Percentiles rank a stretch among this genome's conserved stretches.
phyloP scores from a whole-genome alignment of 2,797 vertebrate species.

The Falco cherrug region DNA sequence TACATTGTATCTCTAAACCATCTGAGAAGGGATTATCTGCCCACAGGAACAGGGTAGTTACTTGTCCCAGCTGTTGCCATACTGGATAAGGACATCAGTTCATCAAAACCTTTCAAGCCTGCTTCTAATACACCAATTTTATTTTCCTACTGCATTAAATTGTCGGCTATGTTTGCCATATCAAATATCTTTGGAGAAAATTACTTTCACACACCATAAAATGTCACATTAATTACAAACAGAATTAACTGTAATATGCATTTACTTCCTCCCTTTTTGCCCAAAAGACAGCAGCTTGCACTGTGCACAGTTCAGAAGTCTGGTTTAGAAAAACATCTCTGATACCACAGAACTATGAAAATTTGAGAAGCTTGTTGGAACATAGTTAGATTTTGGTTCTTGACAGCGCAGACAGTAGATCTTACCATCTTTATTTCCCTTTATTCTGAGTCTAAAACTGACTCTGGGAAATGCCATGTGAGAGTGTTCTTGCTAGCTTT shows the following conservation, averaged over 20 bases:
- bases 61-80: not conserved
- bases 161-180: not conserved
- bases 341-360: not conserved
- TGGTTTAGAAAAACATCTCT: not conserved
- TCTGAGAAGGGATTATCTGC: not conserved
- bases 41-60: not conserved
- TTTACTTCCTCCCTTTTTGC: not conserved
- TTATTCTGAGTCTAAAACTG: not conserved
- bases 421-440: not conserved
- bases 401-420: not conserved
- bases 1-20: not conserved
- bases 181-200: not conserved
- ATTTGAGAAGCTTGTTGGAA: not conserved
- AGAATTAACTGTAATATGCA: not conserved
- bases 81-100: not conserved
- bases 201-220: conserved; percentile 16
- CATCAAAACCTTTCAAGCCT: not conserved
- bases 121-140: not conserved
- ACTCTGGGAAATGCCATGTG: not conserved
- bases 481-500: not conserved
- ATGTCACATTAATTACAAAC: not conserved
- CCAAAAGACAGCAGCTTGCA: not conserved
- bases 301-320: not conserved
- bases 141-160: not conserved
- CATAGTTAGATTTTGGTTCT: not conserved